Percentiles rank a stretch among this genome's conserved stretches.
These are phyloP conservation scores for Diacarnus erythraeanus DNA, from an alignment of 37 sponge, comb jelly and placozoan genomes.

Conservation along the genomic window DNA sequence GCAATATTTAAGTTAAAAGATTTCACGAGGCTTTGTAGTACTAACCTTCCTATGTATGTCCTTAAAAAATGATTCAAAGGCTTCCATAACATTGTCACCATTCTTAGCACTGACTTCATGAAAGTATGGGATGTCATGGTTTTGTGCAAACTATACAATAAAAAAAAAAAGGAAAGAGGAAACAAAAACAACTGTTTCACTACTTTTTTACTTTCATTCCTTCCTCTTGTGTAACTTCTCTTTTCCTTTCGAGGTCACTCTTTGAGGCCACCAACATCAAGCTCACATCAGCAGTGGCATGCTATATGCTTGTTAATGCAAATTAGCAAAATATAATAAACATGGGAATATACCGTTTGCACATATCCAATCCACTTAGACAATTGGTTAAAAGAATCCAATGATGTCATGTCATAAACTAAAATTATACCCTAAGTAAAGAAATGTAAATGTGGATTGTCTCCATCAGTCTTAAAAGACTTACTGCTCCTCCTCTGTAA, in stretches of 20 bases:
- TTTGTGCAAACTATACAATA: constrained; percentile 50
- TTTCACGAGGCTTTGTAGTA: not conserved
- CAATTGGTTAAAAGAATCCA: constrained; percentile 50
- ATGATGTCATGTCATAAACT: constrained; percentile 63
- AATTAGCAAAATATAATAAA: too few species aligned
- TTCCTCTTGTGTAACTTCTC: constrained; percentile 63
- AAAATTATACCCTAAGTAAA: constrained; percentile 62
- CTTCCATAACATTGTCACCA: constrained; percentile 66
- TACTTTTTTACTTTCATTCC: constrained; percentile 49
- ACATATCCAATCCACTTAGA: constrained; percentile 65
- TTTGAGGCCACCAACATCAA: constrained; percentile 70
- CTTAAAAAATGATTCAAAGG: constrained; percentile 54
- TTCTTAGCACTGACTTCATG: constrained; percentile 83
- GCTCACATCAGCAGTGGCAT: constrained; percentile 72
- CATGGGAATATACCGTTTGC: constrained; percentile 42
- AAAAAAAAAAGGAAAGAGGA: not conserved
- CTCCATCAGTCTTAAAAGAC: constrained; percentile 8
- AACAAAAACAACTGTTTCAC: not conserved
- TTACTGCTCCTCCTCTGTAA: constrained; percentile 73
- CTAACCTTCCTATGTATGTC: constrained; percentile 62
- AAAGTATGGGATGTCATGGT: constrained; percentile 48
- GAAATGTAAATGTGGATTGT: too few species aligned
- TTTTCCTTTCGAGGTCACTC: constrained; percentile 53
- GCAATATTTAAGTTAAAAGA: not conserved
- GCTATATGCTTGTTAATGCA: constrained; percentile 17